Evolutionary conservation across 1,140 invertebrate species (phyloP).

Genomic region (Magallana ariakensis): DNA sequence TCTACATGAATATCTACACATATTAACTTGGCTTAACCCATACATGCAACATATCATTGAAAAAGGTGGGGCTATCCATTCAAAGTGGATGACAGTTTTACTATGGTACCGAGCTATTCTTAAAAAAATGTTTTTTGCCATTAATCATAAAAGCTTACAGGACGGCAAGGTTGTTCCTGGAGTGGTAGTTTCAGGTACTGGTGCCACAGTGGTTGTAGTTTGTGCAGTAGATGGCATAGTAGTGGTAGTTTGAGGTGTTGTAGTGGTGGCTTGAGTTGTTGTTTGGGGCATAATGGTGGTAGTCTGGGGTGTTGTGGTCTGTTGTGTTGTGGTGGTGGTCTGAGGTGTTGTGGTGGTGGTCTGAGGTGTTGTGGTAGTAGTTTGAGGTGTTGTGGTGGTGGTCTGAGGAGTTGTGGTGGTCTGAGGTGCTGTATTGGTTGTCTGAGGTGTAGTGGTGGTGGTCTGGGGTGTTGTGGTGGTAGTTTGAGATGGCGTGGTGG

Average conservation of each 20-base stretch:
- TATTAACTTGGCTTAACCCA: too few species aligned
- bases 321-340: slow-evolving; percentile 20
- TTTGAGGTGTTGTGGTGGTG: background rate
- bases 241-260: background rate
- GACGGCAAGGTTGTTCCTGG: background rate
- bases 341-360: background rate
- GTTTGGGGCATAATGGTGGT: background rate
- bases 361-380: slow-evolving; percentile 22
- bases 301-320: background rate
- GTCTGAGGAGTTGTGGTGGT: background rate
- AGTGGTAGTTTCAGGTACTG: slow-evolving; percentile 32
- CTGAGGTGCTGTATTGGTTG: background rate
- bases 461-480: background rate
- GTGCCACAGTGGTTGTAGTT: slow-evolving; percentile 5
- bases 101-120: too few species aligned
- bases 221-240: background rate
- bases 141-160: slow-evolving; percentile 7
- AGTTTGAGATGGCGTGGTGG: background rate
- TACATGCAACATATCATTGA: too few species aligned
- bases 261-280: background rate
- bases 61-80: too few species aligned
- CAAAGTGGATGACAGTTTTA: background rate
- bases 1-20: too few species aligned
- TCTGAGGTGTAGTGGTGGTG: background rate
- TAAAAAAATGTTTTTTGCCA: background rate